A percentile compares a stretch with the other conserved stretches of the same genome.
Conservation (phyloP, 2,888 invertebrate genomes). For the Catocala nupta region DNA sequence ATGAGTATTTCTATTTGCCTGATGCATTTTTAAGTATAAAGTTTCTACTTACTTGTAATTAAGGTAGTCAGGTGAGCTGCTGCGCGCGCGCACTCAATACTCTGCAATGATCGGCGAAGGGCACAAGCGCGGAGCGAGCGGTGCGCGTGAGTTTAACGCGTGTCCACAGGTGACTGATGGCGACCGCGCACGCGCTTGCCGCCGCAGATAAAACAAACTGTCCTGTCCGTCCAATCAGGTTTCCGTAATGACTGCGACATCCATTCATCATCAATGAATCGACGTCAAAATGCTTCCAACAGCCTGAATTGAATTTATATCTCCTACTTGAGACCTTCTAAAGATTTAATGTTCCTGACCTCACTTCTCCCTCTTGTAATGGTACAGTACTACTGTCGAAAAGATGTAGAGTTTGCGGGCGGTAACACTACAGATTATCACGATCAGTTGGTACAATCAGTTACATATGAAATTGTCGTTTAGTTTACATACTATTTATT, state of each 20-base stretch:
- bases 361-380: background rate
- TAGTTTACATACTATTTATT: too few relatives aligned
- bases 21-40: too few relatives aligned
- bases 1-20: too few relatives aligned
- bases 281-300: background rate
- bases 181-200: slow-evolving; percentile 33
- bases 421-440: too few relatives aligned
- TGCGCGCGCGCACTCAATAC: too few relatives aligned
- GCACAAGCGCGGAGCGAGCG: background rate
- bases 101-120: too few relatives aligned
- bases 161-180: slow-evolving; percentile 55
- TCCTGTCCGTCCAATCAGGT: slow-evolving; percentile 32
- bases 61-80: too few relatives aligned
- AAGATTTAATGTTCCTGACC: too few relatives aligned
- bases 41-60: too few relatives aligned
- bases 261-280: slow-evolving; percentile 92
- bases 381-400: background rate
- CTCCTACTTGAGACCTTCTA: background rate
- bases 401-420: too few relatives aligned
- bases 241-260: slow-evolving; percentile 72
- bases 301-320: background rate
- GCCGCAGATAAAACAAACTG: slow-evolving; percentile 38
- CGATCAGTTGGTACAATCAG: too few relatives aligned
- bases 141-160: slow-evolving; percentile 49
- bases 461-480: too few relatives aligned